Conservation (phyloP, 2,888 invertebrate genomes). For the Punctoribates punctum region DNA sequence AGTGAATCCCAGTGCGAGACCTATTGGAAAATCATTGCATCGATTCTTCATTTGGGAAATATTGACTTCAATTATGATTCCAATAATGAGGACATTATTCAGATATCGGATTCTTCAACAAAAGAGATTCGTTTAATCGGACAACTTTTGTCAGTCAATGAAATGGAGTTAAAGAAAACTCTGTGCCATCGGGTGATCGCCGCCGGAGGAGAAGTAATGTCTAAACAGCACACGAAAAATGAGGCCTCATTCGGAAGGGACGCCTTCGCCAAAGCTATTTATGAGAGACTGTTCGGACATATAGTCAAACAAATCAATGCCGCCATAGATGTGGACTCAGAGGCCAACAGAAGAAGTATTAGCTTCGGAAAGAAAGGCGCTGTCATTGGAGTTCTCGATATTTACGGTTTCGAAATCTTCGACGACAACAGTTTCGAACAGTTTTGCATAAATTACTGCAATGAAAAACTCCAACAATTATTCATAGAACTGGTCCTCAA, state of each 20-base stretch:
- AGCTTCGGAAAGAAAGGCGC: constrained; percentile 65
- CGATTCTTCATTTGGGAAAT: constrained; percentile 78
- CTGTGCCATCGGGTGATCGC: constrained; percentile 84
- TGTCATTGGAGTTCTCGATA: constrained; percentile 91
- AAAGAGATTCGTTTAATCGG: constrained; percentile 59
- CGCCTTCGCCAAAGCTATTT: constrained; percentile 91
- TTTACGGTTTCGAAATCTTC: constrained; percentile 98
- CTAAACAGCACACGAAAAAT: constrained; percentile 77
- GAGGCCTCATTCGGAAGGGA: constrained; percentile 85
- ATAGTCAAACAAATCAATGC: constrained; percentile 87
- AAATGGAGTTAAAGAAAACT: constrained; percentile 66
- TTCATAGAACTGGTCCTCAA: constrained; percentile 96
- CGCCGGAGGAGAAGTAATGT: constrained; percentile 85
- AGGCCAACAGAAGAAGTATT: constrained; percentile 42
- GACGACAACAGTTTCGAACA: constrained; percentile 87
- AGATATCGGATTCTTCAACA: constrained; percentile 57
- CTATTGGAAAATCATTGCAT: constrained; percentile 75
- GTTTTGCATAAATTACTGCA: constrained; percentile 98
- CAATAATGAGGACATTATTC: constrained; percentile 55
- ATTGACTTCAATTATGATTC: constrained; percentile 60
- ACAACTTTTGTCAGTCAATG: constrained; percentile 64
- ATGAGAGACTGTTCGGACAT: constrained; percentile 90
- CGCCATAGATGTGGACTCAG: constrained; percentile 71
- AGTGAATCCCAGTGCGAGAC: constrained; percentile 50
- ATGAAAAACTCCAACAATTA: constrained; percentile 94